Conservation (phyloP, 2,797 vertebrate genomes). For the Buceros bicornis region DNA sequence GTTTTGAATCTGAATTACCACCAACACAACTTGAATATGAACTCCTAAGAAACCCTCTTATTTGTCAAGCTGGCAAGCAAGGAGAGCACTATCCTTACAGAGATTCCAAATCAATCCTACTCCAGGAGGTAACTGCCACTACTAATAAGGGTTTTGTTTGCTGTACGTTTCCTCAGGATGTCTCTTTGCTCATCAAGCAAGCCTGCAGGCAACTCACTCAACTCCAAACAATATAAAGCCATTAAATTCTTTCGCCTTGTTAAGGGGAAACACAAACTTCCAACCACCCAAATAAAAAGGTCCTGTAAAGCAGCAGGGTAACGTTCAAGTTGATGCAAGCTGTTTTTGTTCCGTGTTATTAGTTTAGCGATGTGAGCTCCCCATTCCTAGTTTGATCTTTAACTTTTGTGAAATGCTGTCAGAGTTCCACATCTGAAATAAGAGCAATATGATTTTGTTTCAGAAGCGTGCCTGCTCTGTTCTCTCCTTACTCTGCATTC, state of each 20-base stretch:
- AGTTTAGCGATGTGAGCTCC: neutral
- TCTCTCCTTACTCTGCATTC: neutral
- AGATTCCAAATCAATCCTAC: conserved; percentile 70
- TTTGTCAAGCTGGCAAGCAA: conserved; percentile 46
- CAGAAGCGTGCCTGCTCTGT: neutral
- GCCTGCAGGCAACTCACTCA: conserved; percentile 66
- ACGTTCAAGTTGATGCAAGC: neutral
- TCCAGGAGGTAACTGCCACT: conserved; percentile 73
- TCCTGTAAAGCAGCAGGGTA: conserved; percentile 13
- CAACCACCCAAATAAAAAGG: neutral
- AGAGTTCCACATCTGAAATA: neutral
- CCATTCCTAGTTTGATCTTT: neutral
- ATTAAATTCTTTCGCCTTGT: conserved; percentile 64
- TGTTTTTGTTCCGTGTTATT: neutral
- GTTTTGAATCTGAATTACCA: conserved; percentile 55
- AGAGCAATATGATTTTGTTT: neutral
- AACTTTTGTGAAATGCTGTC: neutral
- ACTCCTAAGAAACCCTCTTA: conserved; percentile 44
- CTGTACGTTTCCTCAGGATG: conserved; percentile 68
- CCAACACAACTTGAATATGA: conserved; percentile 33
- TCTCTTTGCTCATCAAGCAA: conserved; percentile 73
- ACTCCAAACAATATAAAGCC: conserved; percentile 63
- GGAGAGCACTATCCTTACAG: conserved; percentile 53
- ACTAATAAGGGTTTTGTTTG: conserved; percentile 73
- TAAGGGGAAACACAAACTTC: conserved; percentile 49